These are phyloP conservation scores for Barbus barbus DNA, from an alignment of 2,113 vertebrate genomes.

Conservation along the genomic window DNA sequence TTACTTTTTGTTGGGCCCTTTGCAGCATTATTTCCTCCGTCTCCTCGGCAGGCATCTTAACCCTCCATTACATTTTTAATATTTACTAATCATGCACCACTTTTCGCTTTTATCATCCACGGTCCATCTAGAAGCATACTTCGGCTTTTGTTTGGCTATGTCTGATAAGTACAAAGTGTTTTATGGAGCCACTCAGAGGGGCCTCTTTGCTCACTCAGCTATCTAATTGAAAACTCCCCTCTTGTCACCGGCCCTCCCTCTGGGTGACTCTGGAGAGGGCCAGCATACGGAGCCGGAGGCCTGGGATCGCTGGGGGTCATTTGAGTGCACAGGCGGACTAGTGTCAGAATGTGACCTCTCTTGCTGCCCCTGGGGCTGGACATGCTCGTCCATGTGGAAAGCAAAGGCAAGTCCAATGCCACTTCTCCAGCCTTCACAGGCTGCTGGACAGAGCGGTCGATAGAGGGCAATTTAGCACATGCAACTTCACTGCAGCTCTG, in stretches of 20 bases:
- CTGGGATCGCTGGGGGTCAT: constrained; percentile 53
- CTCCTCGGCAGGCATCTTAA: constrained; percentile 64
- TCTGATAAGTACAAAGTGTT: neutral
- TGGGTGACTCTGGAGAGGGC: constrained; percentile 67
- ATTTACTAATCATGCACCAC: constrained; percentile 43
- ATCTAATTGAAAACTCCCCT: constrained; percentile 53
- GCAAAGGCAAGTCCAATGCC: constrained; percentile 66
- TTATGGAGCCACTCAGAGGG: constrained; percentile 10
- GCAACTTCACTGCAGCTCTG: constrained; percentile 17
- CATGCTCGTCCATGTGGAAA: constrained; percentile 65
- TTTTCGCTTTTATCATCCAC: constrained; percentile 10
- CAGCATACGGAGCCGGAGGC: constrained; percentile 71
- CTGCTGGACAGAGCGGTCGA: constrained; percentile 39
- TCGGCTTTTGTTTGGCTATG: neutral
- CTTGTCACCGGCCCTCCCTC: constrained; percentile 62
- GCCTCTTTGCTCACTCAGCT: constrained; percentile 55
- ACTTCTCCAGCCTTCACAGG: constrained; percentile 44
- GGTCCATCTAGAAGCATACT: neutral
- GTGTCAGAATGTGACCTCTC: constrained; percentile 71
- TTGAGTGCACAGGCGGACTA: constrained; percentile 11
- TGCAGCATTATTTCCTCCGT: constrained; percentile 64
- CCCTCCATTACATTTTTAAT: constrained; percentile 68
- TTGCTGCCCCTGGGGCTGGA: constrained; percentile 60
- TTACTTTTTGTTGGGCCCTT: constrained; percentile 55
- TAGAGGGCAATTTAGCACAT: constrained; percentile 34